These are phyloP conservation scores for Arvicanthis niloticus DNA, from an alignment of 2,113 vertebrate genomes.

Conservation along the genomic window DNA sequence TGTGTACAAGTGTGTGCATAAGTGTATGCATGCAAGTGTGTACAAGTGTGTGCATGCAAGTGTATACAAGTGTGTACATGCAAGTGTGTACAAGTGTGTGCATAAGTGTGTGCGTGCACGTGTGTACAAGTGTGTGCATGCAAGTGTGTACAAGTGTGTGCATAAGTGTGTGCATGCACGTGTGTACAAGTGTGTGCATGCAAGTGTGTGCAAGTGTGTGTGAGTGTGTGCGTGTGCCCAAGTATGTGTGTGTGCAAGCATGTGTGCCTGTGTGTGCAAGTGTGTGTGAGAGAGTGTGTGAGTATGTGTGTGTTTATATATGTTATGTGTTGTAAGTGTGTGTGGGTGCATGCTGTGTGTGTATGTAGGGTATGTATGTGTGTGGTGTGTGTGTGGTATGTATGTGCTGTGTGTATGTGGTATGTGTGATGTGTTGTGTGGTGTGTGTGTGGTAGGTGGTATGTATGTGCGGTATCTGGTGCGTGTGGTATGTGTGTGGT, in stretches of 20 bases:
- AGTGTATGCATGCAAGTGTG: too few relatives aligned
- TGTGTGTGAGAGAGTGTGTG: too few relatives aligned
- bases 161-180: too few relatives aligned
- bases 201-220: not conserved
- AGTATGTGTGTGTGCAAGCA: too few relatives aligned
- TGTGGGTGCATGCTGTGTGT: too few relatives aligned
- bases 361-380: not conserved
- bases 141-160: too few relatives aligned
- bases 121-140: not conserved
- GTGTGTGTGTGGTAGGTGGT: not conserved
- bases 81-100: not conserved
- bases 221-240: too few relatives aligned
- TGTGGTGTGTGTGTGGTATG: not conserved
- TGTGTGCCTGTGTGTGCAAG: too few relatives aligned
- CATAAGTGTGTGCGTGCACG: not conserved
- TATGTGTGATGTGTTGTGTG: not conserved
- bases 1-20: not conserved
- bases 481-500: not conserved
- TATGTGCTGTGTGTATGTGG: too few relatives aligned
- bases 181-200: not conserved
- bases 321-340: not conserved
- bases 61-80: too few relatives aligned
- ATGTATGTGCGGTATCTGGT: not conserved
- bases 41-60: too few relatives aligned
- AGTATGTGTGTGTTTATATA: not conserved